A percentile compares a stretch with the other conserved stretches of the same genome.
Conservation (phyloP, 2,797 vertebrate genomes). For the Scyliorhinus canicula region DNA sequence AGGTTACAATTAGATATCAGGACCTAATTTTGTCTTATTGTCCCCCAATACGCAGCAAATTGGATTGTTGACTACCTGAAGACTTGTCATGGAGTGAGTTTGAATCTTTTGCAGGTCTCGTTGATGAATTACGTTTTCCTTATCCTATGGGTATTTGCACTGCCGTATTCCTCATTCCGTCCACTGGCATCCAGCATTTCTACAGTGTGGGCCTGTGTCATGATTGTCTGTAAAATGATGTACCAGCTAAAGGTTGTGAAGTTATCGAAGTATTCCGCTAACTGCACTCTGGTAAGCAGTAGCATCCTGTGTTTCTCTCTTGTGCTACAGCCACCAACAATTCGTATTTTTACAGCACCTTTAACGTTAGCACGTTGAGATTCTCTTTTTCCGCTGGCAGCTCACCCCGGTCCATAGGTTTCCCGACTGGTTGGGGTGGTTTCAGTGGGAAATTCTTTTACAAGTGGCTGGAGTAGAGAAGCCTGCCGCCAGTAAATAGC, state of each 20-base stretch:
- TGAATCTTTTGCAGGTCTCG: constrained; percentile 57
- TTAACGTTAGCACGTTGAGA: too few relatives aligned
- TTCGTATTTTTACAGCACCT: neutral
- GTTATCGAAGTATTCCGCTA: constrained; percentile 60
- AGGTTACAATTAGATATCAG: neutral
- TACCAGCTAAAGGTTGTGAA: constrained; percentile 70
- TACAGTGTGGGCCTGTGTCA: constrained; percentile 63
- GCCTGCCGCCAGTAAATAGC: too few relatives aligned
- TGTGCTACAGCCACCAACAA: neutral
- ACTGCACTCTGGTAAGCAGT: constrained; percentile 64
- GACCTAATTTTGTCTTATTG: neutral
- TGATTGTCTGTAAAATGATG: constrained; percentile 70
- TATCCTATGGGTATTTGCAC: constrained; percentile 63
- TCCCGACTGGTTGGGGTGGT: too few relatives aligned
- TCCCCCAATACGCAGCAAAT: neutral
- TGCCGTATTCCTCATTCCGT: constrained; percentile 58
- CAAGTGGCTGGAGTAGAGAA: too few relatives aligned
- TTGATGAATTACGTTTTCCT: constrained; percentile 66
- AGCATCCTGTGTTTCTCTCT: neutral
- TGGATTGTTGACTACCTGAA: neutral
- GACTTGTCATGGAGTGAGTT: neutral
- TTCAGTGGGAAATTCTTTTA: too few relatives aligned
- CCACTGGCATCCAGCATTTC: constrained; percentile 58
- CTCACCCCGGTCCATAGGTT: too few relatives aligned
- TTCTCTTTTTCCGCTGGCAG: too few relatives aligned